Base-by-base conservation (phyloP, 2,888 invertebrate species). In the Macaria liturata region DNA sequence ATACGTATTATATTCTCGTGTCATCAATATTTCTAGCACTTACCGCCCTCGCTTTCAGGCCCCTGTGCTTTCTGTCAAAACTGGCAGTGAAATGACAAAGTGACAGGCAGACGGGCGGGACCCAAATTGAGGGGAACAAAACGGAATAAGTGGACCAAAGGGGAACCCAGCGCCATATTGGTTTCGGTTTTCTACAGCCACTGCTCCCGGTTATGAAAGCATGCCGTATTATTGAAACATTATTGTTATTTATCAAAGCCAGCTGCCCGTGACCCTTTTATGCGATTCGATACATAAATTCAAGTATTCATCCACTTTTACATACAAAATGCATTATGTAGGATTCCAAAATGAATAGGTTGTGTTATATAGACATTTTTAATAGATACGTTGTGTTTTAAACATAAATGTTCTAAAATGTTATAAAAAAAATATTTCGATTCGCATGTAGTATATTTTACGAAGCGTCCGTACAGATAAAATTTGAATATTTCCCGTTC, bases 1-100 rank as follows among this genome's bases (percentile, higher is more conserved):
- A 34, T 34, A 37, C 34, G 34, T 37, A 48, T 48, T 20, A 42
- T n/a, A 5, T 49, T 20, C 20, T 20, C 32, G n/a, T 34, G 30
- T 34, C n/a, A 50, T 50, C 34, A 32, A 61, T 52, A 56, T 42
- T 56, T 43, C 45, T 53, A 32, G 20, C 52, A 50, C 47, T 57
- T 52, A 57, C 43, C 46, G 37, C 45, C 48, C 53, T 43, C 8
- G 31, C 46, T 34, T 48, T 47, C 44, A 39, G 9, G 34, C 58
- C 49, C 8, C 9, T 32, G 8, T 54, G 50, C 54, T 54, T 58
- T 58, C 50, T 50, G 52, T 59, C 58, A 54, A 51, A 62, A 61
- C 57, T 56, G 39, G 55, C 46, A 47, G 66, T 72, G 68, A 75
- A 48, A 71, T 78, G 80, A 74, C 81, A 80, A 76, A 73, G 73